Evolutionary conservation across 2,113 vertebrate species (phyloP).

Genomic region (Lamprologus callipterus): DNA sequence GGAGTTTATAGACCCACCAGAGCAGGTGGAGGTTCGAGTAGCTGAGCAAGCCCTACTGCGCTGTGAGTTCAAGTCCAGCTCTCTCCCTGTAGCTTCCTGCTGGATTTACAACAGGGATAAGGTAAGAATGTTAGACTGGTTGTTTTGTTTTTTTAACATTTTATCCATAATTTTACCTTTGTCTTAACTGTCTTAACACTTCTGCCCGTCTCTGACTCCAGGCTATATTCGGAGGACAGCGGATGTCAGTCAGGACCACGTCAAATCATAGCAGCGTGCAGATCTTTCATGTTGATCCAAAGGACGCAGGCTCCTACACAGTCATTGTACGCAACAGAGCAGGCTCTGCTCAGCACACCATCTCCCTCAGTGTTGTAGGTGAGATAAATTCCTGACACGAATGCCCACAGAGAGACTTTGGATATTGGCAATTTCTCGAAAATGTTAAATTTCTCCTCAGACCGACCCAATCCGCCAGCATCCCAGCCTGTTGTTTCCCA

Average conservation of each 20-base stretch:
- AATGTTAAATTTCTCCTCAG: slow-evolving; percentile 25
- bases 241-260: slow-evolving; percentile 35
- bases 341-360: slow-evolving; percentile 61
- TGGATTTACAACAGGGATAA: slow-evolving; percentile 73
- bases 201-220: background rate
- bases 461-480: slow-evolving; percentile 65
- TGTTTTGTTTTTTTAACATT: background rate
- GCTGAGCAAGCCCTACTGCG: slow-evolving; percentile 54
- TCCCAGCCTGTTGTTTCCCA: slow-evolving; percentile 68
- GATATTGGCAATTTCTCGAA: background rate
- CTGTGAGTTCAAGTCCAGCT: slow-evolving; percentile 61
- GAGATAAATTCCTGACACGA: background rate
- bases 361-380: slow-evolving; percentile 70
- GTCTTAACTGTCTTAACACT: background rate
- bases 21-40: slow-evolving; percentile 61
- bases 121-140: slow-evolving; percentile 14
- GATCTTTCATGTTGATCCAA: slow-evolving; percentile 43
- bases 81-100: slow-evolving; percentile 68
- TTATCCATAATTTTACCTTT: background rate
- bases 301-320: slow-evolving; percentile 65
- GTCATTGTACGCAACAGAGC: slow-evolving; percentile 50
- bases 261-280: slow-evolving; percentile 38
- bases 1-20: slow-evolving; percentile 54
- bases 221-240: slow-evolving; percentile 38
- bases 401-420: background rate